A percentile compares a stretch with the other conserved stretches of the same genome.
Evolutionary conservation across 2,113 vertebrate species (phyloP).

Genomic region (Sinocyclocheilus anophthalmus): DNA sequence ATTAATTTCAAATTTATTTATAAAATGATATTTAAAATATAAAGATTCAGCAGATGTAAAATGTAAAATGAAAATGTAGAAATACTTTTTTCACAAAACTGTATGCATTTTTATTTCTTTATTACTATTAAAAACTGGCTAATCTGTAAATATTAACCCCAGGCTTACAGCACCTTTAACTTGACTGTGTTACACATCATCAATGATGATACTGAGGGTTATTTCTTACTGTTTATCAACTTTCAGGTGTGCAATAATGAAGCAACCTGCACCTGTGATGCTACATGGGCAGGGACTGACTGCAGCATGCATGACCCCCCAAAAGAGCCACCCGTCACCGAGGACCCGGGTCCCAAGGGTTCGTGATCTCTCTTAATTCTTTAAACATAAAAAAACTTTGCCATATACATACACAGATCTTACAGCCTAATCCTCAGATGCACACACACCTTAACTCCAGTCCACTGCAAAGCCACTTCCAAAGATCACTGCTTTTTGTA

Average conservation of each 20-base stretch:
- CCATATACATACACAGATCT: neutral
- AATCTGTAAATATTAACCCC: neutral
- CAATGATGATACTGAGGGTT: neutral
- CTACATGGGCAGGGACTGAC: constrained; percentile 96
- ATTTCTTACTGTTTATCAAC: neutral
- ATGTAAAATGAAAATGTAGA: neutral
- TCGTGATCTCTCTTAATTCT: constrained; percentile 76
- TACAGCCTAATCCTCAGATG: neutral
- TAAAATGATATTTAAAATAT: neutral
- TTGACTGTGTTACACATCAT: neutral
- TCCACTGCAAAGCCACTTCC: constrained; percentile 24
- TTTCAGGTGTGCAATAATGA: constrained; percentile 96
- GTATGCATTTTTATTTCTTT: too few relatives aligned
- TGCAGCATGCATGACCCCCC: constrained; percentile 96
- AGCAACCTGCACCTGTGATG: constrained; percentile 94
- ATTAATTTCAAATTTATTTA: neutral
- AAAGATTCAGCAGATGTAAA: neutral
- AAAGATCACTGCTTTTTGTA: constrained; percentile 11
- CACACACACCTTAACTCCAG: neutral
- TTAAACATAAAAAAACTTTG: neutral
- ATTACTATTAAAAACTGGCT: too few relatives aligned
- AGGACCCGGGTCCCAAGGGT: constrained; percentile 95
- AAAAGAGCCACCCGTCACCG: constrained; percentile 78
- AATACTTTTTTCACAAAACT: neutral
- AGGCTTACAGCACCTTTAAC: neutral